Conservation (phyloP, 1,140 invertebrate genomes). For the Gryllus bimaculatus region DNA sequence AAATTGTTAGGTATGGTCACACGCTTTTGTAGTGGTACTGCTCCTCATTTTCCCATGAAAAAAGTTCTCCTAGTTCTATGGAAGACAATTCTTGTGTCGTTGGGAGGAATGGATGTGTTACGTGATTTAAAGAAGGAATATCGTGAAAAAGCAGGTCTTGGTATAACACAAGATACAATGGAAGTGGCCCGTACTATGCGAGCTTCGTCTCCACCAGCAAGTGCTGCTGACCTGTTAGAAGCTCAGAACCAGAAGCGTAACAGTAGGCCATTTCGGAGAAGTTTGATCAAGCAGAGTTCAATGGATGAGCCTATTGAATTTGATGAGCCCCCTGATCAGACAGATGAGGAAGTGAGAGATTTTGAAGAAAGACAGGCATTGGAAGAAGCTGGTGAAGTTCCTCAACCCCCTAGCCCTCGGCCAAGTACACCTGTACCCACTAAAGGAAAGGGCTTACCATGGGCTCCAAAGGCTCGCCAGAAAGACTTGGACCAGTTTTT, state of each 20-base stretch:
- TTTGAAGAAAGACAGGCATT: conserved; percentile 38
- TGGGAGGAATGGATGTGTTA: conserved; percentile 80
- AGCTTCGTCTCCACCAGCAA: conserved; percentile 88
- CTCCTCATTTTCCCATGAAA: conserved; percentile 95
- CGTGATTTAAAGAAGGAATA: conserved; percentile 64
- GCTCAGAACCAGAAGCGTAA: conserved; percentile 71
- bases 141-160: conserved; percentile 58
- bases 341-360: conserved; percentile 33
- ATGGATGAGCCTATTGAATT: conserved; percentile 75
- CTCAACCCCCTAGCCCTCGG: conserved; percentile 40
- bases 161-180: conserved; percentile 82
- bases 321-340: conserved; percentile 40
- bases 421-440: conserved; percentile 36
- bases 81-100: conserved; percentile 84
- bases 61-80: conserved; percentile 92
- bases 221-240: conserved; percentile 84
- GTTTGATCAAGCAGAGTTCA: conserved; percentile 87
- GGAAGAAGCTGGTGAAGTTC: conserved; percentile 33
- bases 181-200: conserved; percentile 88
- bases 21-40: conserved; percentile 84
- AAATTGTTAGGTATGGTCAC: conserved; percentile 91
- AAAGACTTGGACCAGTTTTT: conserved; percentile 88
- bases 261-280: conserved; percentile 51
- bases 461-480: conserved; percentile 92
- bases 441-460: conserved; percentile 59